A percentile compares a stretch with the other conserved stretches of the same genome.
phyloP scores from a whole-genome alignment of 1,140 invertebrate species.

The Drosophila obscura region DNA sequence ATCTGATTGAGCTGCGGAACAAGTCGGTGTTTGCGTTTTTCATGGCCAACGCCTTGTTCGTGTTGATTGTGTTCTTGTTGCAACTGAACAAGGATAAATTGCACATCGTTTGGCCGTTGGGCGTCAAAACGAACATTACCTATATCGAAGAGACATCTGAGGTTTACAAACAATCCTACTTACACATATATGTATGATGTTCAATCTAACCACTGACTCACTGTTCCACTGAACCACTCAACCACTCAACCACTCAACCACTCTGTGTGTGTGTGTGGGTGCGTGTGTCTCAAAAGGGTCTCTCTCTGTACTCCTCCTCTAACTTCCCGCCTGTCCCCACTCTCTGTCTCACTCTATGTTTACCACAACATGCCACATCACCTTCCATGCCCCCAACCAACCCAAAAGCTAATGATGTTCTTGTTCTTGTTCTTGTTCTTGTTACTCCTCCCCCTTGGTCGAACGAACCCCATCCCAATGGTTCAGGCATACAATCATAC shows the following conservation, averaged over 20 bases:
- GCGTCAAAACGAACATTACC: slow-evolving; percentile 97
- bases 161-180: slow-evolving; percentile 85
- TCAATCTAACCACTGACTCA: slow-evolving; percentile 28
- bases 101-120: slow-evolving; percentile 97
- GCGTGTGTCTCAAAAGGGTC: slow-evolving; percentile 44
- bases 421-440: slow-evolving; percentile 35
- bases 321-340: slow-evolving; percentile 52
- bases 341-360: slow-evolving; percentile 44
- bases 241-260: slow-evolving; percentile 25
- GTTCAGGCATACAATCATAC: slow-evolving; percentile 65
- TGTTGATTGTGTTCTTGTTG: slow-evolving; percentile 98
- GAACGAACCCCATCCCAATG: slow-evolving; percentile 70
- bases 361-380: slow-evolving; percentile 59
- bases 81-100: slow-evolving; percentile 99
- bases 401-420: slow-evolving; percentile 47
- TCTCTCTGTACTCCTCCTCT: slow-evolving; percentile 19
- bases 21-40: slow-evolving; percentile 99
- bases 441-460: slow-evolving; percentile 35
- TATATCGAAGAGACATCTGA: slow-evolving; percentile 95
- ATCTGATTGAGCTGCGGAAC: slow-evolving; percentile 96
- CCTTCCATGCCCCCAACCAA: not conserved
- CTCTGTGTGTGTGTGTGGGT: slow-evolving; percentile 42
- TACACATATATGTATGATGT: slow-evolving; percentile 25
- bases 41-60: slow-evolving; percentile 99
- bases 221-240: slow-evolving; percentile 44